Base-by-base conservation (phyloP, 1,140 invertebrate species). In the Dinothrombium tinctorium region DNA sequence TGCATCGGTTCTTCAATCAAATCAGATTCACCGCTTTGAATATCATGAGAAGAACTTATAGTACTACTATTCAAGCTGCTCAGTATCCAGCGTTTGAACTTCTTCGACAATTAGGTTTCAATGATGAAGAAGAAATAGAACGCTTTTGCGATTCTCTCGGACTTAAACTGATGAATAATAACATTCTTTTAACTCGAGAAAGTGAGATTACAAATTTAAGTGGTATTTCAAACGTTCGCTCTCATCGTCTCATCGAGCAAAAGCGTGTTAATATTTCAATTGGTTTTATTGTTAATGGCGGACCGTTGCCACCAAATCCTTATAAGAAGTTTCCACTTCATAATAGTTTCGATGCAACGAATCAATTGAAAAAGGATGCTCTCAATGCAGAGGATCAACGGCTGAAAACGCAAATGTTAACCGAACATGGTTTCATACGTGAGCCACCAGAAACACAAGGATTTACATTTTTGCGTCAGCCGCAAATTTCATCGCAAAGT, bases 1-100 rank as follows among this genome's bases (percentile, higher is more conserved):
- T 94, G 33, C 65, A 90, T 47, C 65, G 81, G 8, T 94, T 92
- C 55, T 92, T 94, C 48, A 73, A 71, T 43, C 76, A 83, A 58
- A 68, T 92, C 8, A 66, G 87, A 36, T 61, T 68, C 1, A 62
- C 67, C 40, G 82, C 78, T 11, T 55, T 94, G 11, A 17, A 9
- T 11, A 19, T 19, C 4, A 36, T 19, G 5, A 17, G 12, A 5
- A 32, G 17, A 32, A 4, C 29, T 32, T 21, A 20, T 37, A 37
- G 39, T 4, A 24, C 31, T 17, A 7, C 22, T 4, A 23, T 17
- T 11, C 15, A 40, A 23, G n/a, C n/a, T 12, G 39, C 31, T 32
- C 11, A 5, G 2, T 26, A 28, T 23, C 26, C 24, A 8, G 5
- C 24, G 8, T 9, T 32, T 21, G 24, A 29, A 26, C 46, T 45